A percentile compares a stretch with the other conserved stretches of the same genome.
Evolutionary conservation across 2,888 invertebrate species (phyloP).

Genomic region (Papilio gigon): DNA sequence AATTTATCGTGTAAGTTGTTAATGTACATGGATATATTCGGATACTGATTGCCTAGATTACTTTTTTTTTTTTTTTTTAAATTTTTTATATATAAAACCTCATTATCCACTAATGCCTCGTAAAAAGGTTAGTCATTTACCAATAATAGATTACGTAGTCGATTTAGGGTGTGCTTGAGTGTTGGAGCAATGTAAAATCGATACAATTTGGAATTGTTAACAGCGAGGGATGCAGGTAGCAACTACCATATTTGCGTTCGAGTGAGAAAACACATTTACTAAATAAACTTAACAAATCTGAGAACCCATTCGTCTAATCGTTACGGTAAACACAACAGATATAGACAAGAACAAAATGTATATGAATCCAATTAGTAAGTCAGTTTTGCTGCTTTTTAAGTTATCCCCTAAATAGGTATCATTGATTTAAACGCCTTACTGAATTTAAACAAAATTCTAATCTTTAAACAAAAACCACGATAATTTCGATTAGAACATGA

Average conservation of each 20-base stretch:
- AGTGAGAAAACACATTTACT: constrained; percentile 58
- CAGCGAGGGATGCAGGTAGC: constrained; percentile 53
- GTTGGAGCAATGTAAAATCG: neutral
- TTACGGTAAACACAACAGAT: constrained; percentile 49
- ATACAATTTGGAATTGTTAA: constrained; percentile 30
- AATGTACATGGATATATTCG: too few species aligned
- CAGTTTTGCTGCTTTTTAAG: constrained; percentile 28
- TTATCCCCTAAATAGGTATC: constrained; percentile 1
- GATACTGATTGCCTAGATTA: too few species aligned
- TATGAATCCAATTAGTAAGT: constrained; percentile 48
- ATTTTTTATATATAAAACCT: too few species aligned
- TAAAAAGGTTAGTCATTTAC: too few species aligned
- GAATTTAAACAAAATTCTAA: neutral
- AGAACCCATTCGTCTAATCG: constrained; percentile 50
- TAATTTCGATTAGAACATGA: neutral
- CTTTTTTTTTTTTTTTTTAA: too few species aligned
- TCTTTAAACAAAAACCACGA: neutral
- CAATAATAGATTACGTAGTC: too few species aligned
- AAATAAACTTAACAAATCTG: constrained; percentile 55
- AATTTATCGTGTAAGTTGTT: too few species aligned
- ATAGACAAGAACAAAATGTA: constrained; percentile 47
- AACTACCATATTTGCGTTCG: constrained; percentile 51
- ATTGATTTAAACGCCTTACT: constrained; percentile 31
- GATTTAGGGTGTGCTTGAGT: neutral
- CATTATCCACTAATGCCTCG: too few species aligned